phyloP scores from a whole-genome alignment of 2,113 vertebrate genomes.

The Rhineura floridana region DNA sequence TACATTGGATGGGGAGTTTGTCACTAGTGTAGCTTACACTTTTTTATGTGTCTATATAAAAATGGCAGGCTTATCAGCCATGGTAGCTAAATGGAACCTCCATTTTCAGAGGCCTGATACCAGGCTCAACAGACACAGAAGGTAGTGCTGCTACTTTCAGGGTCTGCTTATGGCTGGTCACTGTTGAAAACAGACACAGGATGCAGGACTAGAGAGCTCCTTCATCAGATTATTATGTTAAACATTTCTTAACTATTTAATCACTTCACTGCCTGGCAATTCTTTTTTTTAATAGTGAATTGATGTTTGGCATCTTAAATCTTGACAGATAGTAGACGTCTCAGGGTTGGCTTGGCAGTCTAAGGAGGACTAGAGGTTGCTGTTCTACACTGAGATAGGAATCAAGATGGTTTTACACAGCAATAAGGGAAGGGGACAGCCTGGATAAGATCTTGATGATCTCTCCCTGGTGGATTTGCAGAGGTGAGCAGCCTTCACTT shows the following conservation, averaged over 20 bases:
- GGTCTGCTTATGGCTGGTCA: background rate
- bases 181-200: background rate
- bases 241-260: background rate
- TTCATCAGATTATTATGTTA: background rate
- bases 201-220: background rate
- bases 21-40: background rate
- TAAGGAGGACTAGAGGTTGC: constrained; percentile 26
- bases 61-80: background rate
- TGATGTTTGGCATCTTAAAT: background rate
- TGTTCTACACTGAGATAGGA: constrained; percentile 19
- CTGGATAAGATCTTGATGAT: constrained; percentile 60
- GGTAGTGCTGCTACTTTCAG: background rate
- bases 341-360: constrained; percentile 25
- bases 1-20: background rate
- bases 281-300: background rate
- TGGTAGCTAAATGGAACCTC: background rate
- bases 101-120: background rate
- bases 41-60: background rate
- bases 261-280: background rate
- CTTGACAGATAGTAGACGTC: too few relatives aligned
- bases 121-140: too few relatives aligned
- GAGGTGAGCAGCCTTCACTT: constrained; percentile 61
- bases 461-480: constrained; percentile 56
- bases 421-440: constrained; percentile 19
- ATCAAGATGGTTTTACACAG: constrained; percentile 34